Base-by-base conservation (phyloP, 2,888 invertebrate species). In the Gandaritis pyraliata region DNA sequence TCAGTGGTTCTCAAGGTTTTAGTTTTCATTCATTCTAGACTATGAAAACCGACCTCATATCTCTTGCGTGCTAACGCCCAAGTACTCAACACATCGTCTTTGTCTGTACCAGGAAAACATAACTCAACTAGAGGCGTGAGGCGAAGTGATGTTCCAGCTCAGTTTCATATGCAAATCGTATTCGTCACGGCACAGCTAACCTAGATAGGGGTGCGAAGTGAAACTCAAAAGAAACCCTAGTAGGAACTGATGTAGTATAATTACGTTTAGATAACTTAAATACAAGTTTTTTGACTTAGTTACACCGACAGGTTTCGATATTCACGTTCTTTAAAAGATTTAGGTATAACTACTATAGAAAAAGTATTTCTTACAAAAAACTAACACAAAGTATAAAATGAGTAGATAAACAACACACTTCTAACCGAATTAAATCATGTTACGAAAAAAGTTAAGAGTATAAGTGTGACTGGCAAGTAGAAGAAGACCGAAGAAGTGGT, bases 141-240 rank as follows among this genome's bases (percentile, higher is more conserved):
- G 69, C 68, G 70, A 76, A 77, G 73, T 75, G 75, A 77, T 77
- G 79, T 77, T 78, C 75, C 75, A 78, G 70, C 75, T 77, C 72
- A 76, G 80, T 82, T 83, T 78, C 79, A 73, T 81, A 83, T 81
- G 83, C 82, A 84, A 85, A 84, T 84, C 74, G 76, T 72, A 78
- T 82, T 80, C 81, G 79, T 79, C 78, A 82, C 77, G 81, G 74
- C 72, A 74, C 72, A 65, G 72, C 68, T 72, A 64, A 59, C 65
- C 55, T 57, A 12, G 46, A 46, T 50, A 62, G 58, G 62, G 58
- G 30, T 62, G 23, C 4, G 23, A 23, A 56, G 39, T n/a, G n/a
- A 13, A 15, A 36, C 39, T 41, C 18, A 5, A 41, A 51, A 39
- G 39, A 48, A 41, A 43, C 2, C 47, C 11, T 15, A n/a, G 45